These are phyloP conservation scores for Phataginus tetradactyla DNA, from an alignment of 2,797 vertebrate species.

Conservation along the genomic window DNA sequence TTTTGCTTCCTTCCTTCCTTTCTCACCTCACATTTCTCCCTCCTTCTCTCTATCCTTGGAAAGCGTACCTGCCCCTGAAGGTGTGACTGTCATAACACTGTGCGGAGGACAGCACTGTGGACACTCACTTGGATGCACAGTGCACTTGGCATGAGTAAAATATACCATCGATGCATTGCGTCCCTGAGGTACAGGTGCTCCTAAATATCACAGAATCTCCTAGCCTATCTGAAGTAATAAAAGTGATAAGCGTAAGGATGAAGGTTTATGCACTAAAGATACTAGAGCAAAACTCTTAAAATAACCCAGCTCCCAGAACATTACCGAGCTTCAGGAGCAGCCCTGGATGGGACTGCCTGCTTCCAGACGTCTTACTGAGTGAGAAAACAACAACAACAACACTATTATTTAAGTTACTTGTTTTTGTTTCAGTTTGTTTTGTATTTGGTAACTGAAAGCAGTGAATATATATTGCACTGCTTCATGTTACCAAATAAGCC, in stretches of 20 bases:
- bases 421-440: slow-evolving; percentile 20
- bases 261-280: background rate
- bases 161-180: background rate
- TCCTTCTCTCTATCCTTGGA: background rate
- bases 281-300: background rate
- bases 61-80: background rate
- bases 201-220: background rate
- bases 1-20: background rate
- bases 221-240: background rate
- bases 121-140: background rate
- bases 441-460: background rate
- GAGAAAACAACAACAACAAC: background rate
- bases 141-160: background rate
- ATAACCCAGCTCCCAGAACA: background rate
- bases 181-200: background rate
- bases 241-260: background rate
- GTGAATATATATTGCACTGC: background rate
- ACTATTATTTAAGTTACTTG: background rate
- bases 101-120: background rate
- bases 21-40: background rate
- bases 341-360: background rate
- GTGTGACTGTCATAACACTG: too few species aligned
- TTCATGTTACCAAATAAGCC: background rate
- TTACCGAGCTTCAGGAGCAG: background rate
- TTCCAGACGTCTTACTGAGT: background rate